phyloP scores from a whole-genome alignment of 2,888 invertebrate genomes.

The Acrobasis consociella region DNA sequence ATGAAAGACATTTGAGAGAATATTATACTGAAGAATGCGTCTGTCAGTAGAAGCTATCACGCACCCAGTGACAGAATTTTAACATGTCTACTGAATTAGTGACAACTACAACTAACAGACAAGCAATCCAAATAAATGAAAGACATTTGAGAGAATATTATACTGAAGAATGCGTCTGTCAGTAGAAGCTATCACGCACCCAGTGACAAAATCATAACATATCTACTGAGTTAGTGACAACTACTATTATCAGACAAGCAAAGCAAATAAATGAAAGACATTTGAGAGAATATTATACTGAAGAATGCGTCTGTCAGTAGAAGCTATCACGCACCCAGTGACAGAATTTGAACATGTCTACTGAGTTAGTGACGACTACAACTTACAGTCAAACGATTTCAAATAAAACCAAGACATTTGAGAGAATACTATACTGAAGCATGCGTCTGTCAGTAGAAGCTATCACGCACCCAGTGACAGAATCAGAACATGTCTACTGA shows the following conservation, averaged over 20 bases:
- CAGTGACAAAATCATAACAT: slow-evolving; percentile 33
- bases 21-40: not conserved
- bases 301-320: not conserved
- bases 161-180: not conserved
- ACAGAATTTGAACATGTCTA: not conserved
- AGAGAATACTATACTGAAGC: no score
- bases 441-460: no score
- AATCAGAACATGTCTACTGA: no score
- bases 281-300: no score
- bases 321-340: not conserved
- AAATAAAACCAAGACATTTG: not conserved
- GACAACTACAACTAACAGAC: not conserved
- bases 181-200: slow-evolving; percentile 26
- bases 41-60: not conserved
- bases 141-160: no score
- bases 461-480: no score
- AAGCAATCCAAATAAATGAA: no score
- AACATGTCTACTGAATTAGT: not conserved
- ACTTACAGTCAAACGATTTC: no score
- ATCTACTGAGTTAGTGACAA: slow-evolving; percentile 31
- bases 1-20: not conserved
- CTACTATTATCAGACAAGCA: not conserved
- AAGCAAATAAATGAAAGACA: no score
- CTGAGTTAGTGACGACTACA: not conserved
- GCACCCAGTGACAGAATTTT: not conserved